Base-by-base conservation (phyloP, 2,797 vertebrate genomes). In the Tiaroga cobitis region DNA sequence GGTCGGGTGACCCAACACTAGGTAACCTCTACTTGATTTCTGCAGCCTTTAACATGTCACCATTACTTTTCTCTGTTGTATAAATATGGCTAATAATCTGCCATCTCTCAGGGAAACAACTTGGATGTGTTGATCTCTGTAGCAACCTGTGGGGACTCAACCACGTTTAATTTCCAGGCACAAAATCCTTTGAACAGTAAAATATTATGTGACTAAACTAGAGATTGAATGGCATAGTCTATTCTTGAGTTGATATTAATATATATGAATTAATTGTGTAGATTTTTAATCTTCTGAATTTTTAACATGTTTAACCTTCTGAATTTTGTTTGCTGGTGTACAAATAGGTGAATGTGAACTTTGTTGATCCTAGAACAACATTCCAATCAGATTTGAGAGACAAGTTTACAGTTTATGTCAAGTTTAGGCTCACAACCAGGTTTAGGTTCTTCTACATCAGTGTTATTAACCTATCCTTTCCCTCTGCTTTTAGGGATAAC, bases 31-130 rank as follows among this genome's bases (percentile, higher is more conserved):
- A 49, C 37, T 54, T 68, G 63, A 69, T 81, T 68, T 51, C 61
- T 49, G 39, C 26, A 1, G 39, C 41, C 39, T 4, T 26, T 9
- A 9, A 79, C 59, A 63, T 79, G 77, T 65, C 77, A 79, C 54
- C n/a, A 43, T 79, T 79, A 65, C 77, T 79, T 46, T 65, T 65
- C 39, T 79, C 76, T 79, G 59, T 79, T 79, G 76, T 79, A 46
- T 79, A 79, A 79, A 79, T 79, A 43, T n/a, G 39, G 59, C 39
- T 79, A 65, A 79, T 32, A 79, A 65, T 65, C 39, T 79, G 56
- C 76, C 59, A 63, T 63, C 59, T 79, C 56, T n/a, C 76, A 63
- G n/a, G 16, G 76, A 63, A 63, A 63, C 9, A 1, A 43, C 37
- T 80, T 24, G 41, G 61, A 68, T 67, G 61, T 68, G 41, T 34